These are phyloP conservation scores for Arizona elegans DNA, from an alignment of 2,113 vertebrate species.

Conservation along the genomic window DNA sequence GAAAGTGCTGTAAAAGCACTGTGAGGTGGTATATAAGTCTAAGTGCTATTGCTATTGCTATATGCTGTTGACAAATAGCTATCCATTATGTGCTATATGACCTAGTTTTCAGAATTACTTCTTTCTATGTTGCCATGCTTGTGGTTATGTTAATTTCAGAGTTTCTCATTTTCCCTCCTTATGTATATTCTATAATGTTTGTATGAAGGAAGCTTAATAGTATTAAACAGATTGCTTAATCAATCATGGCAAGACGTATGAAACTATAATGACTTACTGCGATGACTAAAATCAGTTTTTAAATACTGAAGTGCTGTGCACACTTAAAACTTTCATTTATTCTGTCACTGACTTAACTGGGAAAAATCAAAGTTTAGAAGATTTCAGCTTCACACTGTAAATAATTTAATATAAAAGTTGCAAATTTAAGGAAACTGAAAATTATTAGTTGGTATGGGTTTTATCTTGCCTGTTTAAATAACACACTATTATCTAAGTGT, in stretches of 20 bases:
- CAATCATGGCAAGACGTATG: conserved; percentile 10
- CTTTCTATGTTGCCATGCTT: conserved; percentile 33
- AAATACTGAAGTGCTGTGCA: not conserved
- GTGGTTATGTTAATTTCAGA: conserved; percentile 5
- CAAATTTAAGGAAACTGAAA: not conserved
- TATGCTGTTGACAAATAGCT: not conserved
- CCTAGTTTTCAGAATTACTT: conserved; percentile 40
- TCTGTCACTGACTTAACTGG: not conserved
- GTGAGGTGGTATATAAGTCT: too few species aligned
- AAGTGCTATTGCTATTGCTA: too few species aligned
- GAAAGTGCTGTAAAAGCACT: too few species aligned
- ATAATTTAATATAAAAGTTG: conserved; percentile 3
- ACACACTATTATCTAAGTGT: not conserved
- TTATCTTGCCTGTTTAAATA: conserved; percentile 16
- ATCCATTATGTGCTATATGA: conserved; percentile 15
- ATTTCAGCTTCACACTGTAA: conserved; percentile 20
- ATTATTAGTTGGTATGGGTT: not conserved
- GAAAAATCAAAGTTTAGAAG: not conserved
- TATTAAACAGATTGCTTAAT: conserved; percentile 22
- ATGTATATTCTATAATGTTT: not conserved
- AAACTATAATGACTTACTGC: conserved; percentile 18
- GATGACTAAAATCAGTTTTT: conserved; percentile 14
- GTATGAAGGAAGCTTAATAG: conserved; percentile 12
- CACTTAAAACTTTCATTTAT: conserved; percentile 3
- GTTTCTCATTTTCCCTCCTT: conserved; percentile 24